phyloP scores from a whole-genome alignment of 2,888 invertebrate species.

The Tuta absoluta region DNA sequence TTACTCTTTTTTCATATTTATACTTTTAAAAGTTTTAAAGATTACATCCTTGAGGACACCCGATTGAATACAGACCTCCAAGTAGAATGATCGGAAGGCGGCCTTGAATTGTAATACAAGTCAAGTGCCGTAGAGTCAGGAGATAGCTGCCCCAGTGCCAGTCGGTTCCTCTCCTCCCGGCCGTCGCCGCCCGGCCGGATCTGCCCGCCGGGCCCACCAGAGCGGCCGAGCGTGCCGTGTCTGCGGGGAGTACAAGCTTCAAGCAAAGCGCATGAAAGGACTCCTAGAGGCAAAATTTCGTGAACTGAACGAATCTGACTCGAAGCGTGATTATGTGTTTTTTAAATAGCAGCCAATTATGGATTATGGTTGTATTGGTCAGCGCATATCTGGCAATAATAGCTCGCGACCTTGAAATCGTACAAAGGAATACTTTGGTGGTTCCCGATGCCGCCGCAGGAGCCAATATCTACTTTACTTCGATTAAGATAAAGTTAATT shows the following conservation, averaged over 20 bases:
- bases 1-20: no score
- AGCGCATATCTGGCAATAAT: no score
- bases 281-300: not conserved
- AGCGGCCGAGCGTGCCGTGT: slow-evolving; percentile 72
- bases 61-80: slow-evolving; percentile 68
- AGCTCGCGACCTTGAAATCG: no score
- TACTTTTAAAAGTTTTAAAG: no score
- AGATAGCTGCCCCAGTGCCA: slow-evolving; percentile 86
- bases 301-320: slow-evolving; percentile 5
- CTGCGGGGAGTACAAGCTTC: slow-evolving; percentile 41
- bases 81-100: slow-evolving; percentile 81
- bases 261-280: slow-evolving; percentile 21
- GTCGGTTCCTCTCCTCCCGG: slow-evolving; percentile 88
- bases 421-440: no score
- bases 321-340: slow-evolving; percentile 8
- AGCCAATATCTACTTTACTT: no score
- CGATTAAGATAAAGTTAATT: no score
- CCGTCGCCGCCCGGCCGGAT: slow-evolving; percentile 88
- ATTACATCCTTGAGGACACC: no score
- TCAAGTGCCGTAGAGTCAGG: slow-evolving; percentile 86
- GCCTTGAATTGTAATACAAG: slow-evolving; percentile 90
- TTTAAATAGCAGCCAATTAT: slow-evolving; percentile 11
- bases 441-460: no score
- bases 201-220: slow-evolving; percentile 72
- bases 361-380: no score